Evolutionary conservation across 2,113 vertebrate genomes (phyloP).

Genomic region (Morone saxatilis): DNA sequence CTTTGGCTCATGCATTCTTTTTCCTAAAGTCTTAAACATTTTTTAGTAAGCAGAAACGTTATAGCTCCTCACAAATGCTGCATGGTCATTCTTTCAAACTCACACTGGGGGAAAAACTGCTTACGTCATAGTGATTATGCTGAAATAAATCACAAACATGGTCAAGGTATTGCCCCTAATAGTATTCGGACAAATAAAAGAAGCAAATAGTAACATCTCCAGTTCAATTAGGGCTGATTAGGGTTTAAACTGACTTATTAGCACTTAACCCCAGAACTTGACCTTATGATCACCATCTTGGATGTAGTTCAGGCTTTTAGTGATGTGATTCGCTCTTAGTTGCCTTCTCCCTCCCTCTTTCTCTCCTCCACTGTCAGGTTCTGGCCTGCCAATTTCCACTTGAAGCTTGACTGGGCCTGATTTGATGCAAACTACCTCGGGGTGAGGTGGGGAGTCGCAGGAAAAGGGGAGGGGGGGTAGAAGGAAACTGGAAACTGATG

Average conservation of each 20-base stretch:
- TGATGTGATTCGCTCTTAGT: not conserved
- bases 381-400: constrained; percentile 98
- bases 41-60: not conserved
- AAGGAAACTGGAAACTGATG: constrained; percentile 90
- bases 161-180: not conserved
- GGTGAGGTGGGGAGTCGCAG: constrained; percentile 83
- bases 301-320: constrained; percentile 36
- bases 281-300: constrained; percentile 43
- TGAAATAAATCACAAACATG: constrained; percentile 1
- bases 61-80: not conserved
- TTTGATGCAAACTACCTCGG: constrained; percentile 98
- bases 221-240: constrained; percentile 17
- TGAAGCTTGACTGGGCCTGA: constrained; percentile 98
- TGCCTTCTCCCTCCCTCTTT: constrained; percentile 44
- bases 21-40: not conserved
- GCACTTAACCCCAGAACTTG: constrained; percentile 56
- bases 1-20: not conserved
- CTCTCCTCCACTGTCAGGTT: constrained; percentile 90
- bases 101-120: constrained; percentile 1
- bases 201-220: not conserved
- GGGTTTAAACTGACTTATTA: constrained; percentile 36
- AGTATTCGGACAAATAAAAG: not conserved
- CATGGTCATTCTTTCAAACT: not conserved
- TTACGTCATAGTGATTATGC: constrained; percentile 4
- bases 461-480: constrained; percentile 53